These are phyloP conservation scores for Physocephala rufipes DNA, from an alignment of 2,888 invertebrate species.

Conservation along the genomic window DNA sequence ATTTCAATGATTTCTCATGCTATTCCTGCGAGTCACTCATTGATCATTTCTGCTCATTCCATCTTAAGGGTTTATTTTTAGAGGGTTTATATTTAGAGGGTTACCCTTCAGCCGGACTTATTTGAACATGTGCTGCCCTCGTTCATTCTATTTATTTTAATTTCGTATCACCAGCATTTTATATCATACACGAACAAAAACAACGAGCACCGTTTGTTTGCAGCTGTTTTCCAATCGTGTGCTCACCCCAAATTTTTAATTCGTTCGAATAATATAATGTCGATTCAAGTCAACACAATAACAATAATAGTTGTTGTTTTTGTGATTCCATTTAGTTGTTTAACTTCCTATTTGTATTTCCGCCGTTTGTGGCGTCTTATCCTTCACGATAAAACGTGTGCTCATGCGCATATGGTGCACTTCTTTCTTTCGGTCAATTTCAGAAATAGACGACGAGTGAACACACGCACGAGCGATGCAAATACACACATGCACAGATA, in stretches of 20 bases:
- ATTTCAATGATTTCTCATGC: too few species aligned
- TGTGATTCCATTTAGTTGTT: constrained; percentile 1
- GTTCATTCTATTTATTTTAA: not conserved
- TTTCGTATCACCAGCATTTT: not conserved
- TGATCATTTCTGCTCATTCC: not conserved
- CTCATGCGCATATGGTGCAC: constrained; percentile 4
- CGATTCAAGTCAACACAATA: too few species aligned
- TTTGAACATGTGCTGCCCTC: not conserved
- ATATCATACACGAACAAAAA: not conserved
- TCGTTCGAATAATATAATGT: too few species aligned
- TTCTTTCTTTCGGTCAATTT: not conserved
- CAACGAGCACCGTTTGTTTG: constrained; percentile 5
- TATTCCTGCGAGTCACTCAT: too few species aligned
- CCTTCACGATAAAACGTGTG: not conserved
- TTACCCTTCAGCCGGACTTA: constrained; percentile 2
- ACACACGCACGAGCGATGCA: not conserved
- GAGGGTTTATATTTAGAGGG: too few species aligned
- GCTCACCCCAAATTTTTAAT: constrained; percentile 20
- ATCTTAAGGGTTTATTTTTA: constrained; percentile 13
- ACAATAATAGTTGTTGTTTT: not conserved
- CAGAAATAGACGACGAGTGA: not conserved
- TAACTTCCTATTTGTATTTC: not conserved
- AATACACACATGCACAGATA: not conserved
- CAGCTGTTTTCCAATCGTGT: constrained; percentile 13
- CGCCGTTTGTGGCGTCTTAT: constrained; percentile 2